Evolutionary conservation across 2,797 vertebrate species (phyloP), one percentile per base, ranked within the genome.

Genomic region (Lemur catta): DNA sequence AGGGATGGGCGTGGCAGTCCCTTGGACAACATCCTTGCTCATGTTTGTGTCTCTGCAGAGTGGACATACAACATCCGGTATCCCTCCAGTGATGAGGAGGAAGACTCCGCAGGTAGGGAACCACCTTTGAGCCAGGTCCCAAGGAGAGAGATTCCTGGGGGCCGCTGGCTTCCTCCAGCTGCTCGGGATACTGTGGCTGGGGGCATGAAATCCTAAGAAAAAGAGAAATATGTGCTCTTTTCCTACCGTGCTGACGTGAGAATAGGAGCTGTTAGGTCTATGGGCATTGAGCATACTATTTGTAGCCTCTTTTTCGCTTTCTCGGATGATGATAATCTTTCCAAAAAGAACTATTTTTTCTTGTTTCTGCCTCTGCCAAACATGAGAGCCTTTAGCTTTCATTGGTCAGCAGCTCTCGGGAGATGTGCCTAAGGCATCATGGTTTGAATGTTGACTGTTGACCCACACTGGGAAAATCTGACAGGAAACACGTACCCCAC

Each of bases 1-100:
- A 67, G 48, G 26, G 22, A 41, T 0, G 1, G 48, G 3, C 0
- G 20, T 46, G 52, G 8, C 7, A 0, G 20, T 35, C 12, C 35
- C 10, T 15, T 24, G 8, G 22, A 69, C 41, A 43, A 63, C 50
- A 1, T n/a, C 15, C 18, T 78, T 41, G n/a, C 13, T 41, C 26
- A 9, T 76, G 59, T 35, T 26, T 74, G 20, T 93, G 72, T 85
- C 24, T 75, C 43, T 55, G 10, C 38, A 71, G 90, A 78, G 7
- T 74, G 63, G 63, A 38, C 24, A 0, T 7, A 28, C 20, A 22
- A 52, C 4, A 63, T 41, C 7, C 22, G 26, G 15, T 81, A 41
- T 24, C 84, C 18, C 24, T 88, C 59, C 4, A 94, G 52, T 35
- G 86, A 61, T 0, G 48, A 87, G 0, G 84, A 89, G 0, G 38